A percentile compares a stretch with the other conserved stretches of the same genome.
phyloP scores from a whole-genome alignment of 2,113 vertebrate species.

The Climacteris rufus region DNA sequence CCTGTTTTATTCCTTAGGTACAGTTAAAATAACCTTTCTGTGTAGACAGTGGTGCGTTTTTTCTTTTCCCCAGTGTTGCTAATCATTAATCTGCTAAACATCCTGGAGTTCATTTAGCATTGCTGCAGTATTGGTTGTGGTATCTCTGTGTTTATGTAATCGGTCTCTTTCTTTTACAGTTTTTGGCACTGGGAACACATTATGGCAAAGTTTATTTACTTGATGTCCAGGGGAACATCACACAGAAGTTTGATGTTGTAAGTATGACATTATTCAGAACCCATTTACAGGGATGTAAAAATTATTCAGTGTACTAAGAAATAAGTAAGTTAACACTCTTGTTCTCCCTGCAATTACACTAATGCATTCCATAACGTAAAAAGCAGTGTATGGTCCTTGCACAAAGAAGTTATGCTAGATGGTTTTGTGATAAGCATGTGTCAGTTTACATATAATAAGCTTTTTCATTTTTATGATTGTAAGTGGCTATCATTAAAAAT shows the following conservation, averaged over 20 bases:
- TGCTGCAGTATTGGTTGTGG: neutral
- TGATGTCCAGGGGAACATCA: conserved; percentile 95
- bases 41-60: neutral
- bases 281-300: neutral
- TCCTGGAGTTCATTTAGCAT: neutral
- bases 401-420: neutral
- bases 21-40: conserved; percentile 38
- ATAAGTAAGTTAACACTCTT: neutral
- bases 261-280: conserved; percentile 70
- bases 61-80: neutral
- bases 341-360: neutral
- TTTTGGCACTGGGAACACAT: conserved; percentile 95
- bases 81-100: neutral
- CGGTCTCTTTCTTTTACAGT: conserved; percentile 73
- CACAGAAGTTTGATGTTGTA: conserved; percentile 96
- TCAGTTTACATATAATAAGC: neutral
- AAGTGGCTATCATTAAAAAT: conserved; percentile 7
- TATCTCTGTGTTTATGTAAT: conserved; percentile 34
- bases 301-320: fast-evolving
- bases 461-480: neutral
- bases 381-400: neutral
- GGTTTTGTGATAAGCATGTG: neutral
- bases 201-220: conserved; percentile 96
- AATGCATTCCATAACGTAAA: neutral
- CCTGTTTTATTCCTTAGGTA: conserved; percentile 21